Conservation (phyloP, 2,888 invertebrate species). For the Drosophila colorata region DNA sequence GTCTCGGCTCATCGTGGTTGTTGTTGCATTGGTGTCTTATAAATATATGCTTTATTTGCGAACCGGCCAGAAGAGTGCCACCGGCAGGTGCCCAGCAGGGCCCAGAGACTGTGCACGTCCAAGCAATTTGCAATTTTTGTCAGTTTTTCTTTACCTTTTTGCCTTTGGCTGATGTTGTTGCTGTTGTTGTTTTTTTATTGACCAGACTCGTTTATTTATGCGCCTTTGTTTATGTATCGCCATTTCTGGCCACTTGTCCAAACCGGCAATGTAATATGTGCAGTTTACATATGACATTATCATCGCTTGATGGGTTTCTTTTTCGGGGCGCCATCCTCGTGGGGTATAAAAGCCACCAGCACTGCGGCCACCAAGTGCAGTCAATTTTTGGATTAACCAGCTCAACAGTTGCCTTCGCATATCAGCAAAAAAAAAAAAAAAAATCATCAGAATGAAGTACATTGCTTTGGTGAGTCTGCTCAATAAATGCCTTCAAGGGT, state of each 20-base stretch:
- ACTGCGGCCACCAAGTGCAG: conserved; percentile 60
- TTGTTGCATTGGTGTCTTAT: conserved; percentile 15
- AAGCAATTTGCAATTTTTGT: conserved; percentile 45
- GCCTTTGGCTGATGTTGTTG: conserved; percentile 14
- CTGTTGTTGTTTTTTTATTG: conserved; percentile 36
- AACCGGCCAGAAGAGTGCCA: conserved; percentile 11
- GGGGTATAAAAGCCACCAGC: conserved; percentile 73
- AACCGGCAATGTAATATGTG: conserved; percentile 53
- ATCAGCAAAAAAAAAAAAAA: background rate
- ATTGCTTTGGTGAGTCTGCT: conserved; percentile 70
- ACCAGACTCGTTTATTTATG: conserved; percentile 57
- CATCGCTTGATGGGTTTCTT: conserved; percentile 38
- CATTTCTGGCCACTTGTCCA: conserved; percentile 51
- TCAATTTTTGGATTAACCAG: conserved; percentile 72
- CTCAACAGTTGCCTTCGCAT: conserved; percentile 45
- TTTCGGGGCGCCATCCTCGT: conserved; percentile 32
- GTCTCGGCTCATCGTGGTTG: conserved; percentile 8
- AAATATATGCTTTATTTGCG: conserved; percentile 41
- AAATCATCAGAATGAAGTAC: conserved; percentile 72
- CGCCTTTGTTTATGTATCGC: conserved; percentile 63
- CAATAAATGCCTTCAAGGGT: background rate
- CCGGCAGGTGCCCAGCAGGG: conserved; percentile 36
- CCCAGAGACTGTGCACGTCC: conserved; percentile 28
- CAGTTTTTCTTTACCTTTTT: conserved; percentile 10
- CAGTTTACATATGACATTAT: conserved; percentile 76